Evolutionary conservation across 1,140 invertebrate species (phyloP).

Genomic region (Riptortus pedestris): DNA sequence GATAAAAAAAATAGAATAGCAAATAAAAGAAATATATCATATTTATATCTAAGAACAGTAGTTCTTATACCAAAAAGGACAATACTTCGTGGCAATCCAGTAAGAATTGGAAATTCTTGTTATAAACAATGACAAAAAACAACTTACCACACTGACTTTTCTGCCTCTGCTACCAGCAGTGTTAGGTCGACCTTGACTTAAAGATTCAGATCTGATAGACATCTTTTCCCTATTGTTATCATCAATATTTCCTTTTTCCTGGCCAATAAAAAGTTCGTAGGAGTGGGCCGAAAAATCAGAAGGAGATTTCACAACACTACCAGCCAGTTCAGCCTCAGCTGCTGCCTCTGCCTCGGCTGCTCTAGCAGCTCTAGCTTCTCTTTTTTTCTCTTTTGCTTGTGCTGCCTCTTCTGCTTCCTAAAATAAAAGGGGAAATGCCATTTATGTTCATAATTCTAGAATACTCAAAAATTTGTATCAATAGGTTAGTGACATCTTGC

Average conservation of each 20-base stretch:
- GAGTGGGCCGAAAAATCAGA: constrained; percentile 80
- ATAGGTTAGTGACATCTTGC: too few relatives aligned
- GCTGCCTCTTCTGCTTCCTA: constrained; percentile 76
- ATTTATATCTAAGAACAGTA: too few relatives aligned
- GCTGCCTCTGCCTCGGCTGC: constrained; percentile 41
- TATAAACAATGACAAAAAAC: too few relatives aligned
- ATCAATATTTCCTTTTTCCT: constrained; percentile 72
- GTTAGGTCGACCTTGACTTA: constrained; percentile 59
- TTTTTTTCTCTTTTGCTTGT: constrained; percentile 56
- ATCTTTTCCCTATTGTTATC: constrained; percentile 81
- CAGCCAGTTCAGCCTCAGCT: constrained; percentile 41
- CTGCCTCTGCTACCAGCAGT: constrained; percentile 53
- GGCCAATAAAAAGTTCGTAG: constrained; percentile 78
- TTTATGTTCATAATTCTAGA: too few relatives aligned
- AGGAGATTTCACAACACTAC: constrained; percentile 64
- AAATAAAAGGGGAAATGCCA: constrained; percentile 21
- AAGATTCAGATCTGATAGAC: constrained; percentile 77
- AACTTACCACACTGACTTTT: constrained; percentile 85
- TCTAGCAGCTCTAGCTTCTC: constrained; percentile 44
- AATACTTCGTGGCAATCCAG: too few relatives aligned
- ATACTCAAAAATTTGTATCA: too few relatives aligned
- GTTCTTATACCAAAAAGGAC: too few relatives aligned
- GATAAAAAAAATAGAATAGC: too few relatives aligned
- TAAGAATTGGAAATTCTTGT: too few relatives aligned
- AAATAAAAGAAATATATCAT: too few relatives aligned